Conservation (phyloP, 2,888 invertebrate species). For the Dexiosoma caninum region DNA sequence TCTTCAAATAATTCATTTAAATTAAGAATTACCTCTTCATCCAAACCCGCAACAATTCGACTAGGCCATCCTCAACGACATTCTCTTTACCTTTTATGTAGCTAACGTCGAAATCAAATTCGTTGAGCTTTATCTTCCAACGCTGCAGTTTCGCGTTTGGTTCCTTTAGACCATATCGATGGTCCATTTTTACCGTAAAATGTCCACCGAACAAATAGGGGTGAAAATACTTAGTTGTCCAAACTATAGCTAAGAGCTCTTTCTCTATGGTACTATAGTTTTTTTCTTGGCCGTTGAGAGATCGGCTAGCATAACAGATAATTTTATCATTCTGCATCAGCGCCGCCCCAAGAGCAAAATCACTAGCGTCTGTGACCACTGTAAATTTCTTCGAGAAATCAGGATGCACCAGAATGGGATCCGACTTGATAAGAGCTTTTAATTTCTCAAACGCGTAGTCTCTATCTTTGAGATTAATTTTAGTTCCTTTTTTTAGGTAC, state of each 20-base stretch:
- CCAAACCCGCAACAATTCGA: slow-evolving; percentile 16
- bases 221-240: slow-evolving; percentile 2
- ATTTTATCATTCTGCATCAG: slow-evolving; percentile 12
- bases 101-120: not conserved
- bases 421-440: not conserved
- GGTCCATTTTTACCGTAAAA: not conserved
- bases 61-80: slow-evolving; percentile 12
- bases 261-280: slow-evolving; percentile 56
- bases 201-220: not conserved
- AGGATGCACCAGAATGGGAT: slow-evolving; percentile 35
- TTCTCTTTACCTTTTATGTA: not conserved
- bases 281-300: slow-evolving; percentile 44
- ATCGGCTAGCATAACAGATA: slow-evolving; percentile 49
- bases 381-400: slow-evolving; percentile 31
- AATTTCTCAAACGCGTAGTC: not conserved
- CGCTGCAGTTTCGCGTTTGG: too few species aligned
- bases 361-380: slow-evolving; percentile 33
- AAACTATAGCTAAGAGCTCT: slow-evolving; percentile 53
- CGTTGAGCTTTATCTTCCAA: too few species aligned
- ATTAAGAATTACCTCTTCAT: slow-evolving; percentile 23
- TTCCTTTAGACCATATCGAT: not conserved
- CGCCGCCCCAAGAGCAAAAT: not conserved
- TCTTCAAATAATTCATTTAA: slow-evolving; percentile 37
- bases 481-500: not conserved
- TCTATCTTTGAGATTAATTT: slow-evolving; percentile 27